Base-by-base conservation (phyloP, 2,113 vertebrate genomes). In the Illadopsis cleaveri region DNA sequence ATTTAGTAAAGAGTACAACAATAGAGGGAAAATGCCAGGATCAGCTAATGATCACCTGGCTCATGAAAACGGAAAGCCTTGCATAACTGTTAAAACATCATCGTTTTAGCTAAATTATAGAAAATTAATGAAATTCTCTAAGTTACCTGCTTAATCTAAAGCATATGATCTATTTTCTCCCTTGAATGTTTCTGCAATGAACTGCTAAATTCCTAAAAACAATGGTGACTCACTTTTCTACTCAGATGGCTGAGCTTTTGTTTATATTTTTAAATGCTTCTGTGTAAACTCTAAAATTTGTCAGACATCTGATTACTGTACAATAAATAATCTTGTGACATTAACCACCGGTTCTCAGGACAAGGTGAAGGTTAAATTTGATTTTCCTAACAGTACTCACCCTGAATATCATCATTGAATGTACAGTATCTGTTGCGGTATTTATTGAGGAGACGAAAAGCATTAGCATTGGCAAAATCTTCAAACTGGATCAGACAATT, bases 391-490 rank as follows among this genome's bases (percentile, higher is more conserved):
- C 40, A 75, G 33, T 30, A 64, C 96, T 95, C 93, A 99, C 99
- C 99, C 98, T 99, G 99, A 96, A 99, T 99, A 94, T 99, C 99
- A 69, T 99, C 99, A 21, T 99, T 99, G 98, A 99, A 99, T 40
- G 99, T 99, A 73, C 99, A 99, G 93, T 99, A 99, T 79, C 97
- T 98, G 96, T 98, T 98, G 75, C 99, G 99, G 97, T 99, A 99
- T 92, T 99, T 99, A 97, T 98, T 98, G 95, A 99, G 99, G 76
- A 99, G 98, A 56, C 99, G 99, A 87, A 99, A 99, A 25, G 99
- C 99, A 0, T 99, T 99, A 96, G 97, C 98, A 76, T 99, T 99
- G 93, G 99, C 99, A 85, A 99, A 99, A 82, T 99, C 99, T 97
- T 99, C 99, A 98, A 99, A 99, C 96, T 99, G 99, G 94, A 99